Evolutionary conservation across 2,113 vertebrate genomes (phyloP).

Genomic region (rat (Rattus norvegicus)): DNA sequence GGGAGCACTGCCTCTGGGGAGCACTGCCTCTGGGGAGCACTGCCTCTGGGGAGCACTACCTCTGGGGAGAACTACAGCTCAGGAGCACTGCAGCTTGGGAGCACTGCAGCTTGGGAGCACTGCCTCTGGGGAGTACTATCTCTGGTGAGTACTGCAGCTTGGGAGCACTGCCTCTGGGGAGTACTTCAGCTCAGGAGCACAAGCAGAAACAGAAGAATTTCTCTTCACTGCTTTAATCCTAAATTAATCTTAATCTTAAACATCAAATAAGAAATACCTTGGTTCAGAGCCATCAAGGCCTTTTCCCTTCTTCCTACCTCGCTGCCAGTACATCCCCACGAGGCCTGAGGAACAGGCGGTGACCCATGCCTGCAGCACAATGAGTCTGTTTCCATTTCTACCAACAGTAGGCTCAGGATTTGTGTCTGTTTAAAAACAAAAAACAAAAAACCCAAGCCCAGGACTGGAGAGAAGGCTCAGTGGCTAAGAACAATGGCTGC

Average conservation of each 20-base stretch:
- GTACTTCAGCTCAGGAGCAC: no score
- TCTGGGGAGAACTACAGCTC: no score
- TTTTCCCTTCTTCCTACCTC: background rate
- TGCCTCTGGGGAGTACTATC: no score
- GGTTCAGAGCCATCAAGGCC: background rate
- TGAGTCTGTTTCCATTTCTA: background rate
- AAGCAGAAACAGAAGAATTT: no score
- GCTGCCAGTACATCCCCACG: background rate
- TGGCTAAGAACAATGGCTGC: background rate
- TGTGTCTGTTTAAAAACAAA: background rate
- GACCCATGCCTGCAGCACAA: background rate
- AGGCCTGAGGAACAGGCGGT: background rate
- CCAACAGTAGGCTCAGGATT: background rate
- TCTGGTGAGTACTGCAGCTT: no score
- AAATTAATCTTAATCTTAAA: background rate
- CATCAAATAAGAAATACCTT: background rate
- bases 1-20: no score
- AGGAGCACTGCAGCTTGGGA: no score
- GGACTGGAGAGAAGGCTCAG: background rate
- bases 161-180: no score
- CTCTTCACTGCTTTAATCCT: background rate
- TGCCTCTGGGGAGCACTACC: no score
- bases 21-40: no score
- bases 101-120: no score
- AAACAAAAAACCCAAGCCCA: background rate